Evolutionary conservation across 1,140 invertebrate species (phyloP).

Genomic region (Neodiprion pinetum): DNA sequence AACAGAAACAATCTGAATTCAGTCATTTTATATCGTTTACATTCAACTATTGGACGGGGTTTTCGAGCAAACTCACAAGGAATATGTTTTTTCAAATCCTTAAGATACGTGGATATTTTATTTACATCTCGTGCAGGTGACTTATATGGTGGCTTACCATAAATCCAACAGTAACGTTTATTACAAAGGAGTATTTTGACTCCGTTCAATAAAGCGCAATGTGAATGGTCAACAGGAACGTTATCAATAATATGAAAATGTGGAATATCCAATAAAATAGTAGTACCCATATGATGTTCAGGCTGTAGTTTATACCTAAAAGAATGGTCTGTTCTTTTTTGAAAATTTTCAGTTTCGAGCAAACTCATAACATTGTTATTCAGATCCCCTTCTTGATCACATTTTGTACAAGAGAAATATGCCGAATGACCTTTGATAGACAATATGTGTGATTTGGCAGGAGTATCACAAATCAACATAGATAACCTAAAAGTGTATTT

Average conservation of each 20-base stretch:
- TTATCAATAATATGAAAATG: neutral
- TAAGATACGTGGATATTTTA: constrained; percentile 15
- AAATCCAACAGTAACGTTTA: neutral
- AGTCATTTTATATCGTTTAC: constrained; percentile 23
- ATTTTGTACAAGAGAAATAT: constrained; percentile 27
- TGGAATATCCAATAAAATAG: constrained; percentile 13
- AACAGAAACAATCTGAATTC: constrained; percentile 26
- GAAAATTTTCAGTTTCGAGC: neutral
- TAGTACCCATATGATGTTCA: constrained; percentile 23
- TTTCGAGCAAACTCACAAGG: constrained; percentile 22
- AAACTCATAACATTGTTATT: too few relatives aligned
- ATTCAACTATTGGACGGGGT: constrained; percentile 8
- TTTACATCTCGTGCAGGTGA: too few relatives aligned
- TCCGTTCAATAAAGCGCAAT: neutral
- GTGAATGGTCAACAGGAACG: neutral
- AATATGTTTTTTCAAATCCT: constrained; percentile 17
- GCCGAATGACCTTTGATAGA: constrained; percentile 26
- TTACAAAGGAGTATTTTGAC: neutral
- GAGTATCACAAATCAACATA: constrained; percentile 28
- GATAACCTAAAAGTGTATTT: constrained; percentile 9
- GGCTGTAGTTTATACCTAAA: constrained; percentile 15
- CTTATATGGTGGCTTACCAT: neutral
- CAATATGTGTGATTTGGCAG: constrained; percentile 27
- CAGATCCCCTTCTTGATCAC: constrained; percentile 18
- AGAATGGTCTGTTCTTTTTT: constrained; percentile 16